A percentile compares a stretch with the other conserved stretches of the same genome.
Evolutionary conservation across 2,113 vertebrate species (phyloP).

Genomic region (Apeltes quadracus): DNA sequence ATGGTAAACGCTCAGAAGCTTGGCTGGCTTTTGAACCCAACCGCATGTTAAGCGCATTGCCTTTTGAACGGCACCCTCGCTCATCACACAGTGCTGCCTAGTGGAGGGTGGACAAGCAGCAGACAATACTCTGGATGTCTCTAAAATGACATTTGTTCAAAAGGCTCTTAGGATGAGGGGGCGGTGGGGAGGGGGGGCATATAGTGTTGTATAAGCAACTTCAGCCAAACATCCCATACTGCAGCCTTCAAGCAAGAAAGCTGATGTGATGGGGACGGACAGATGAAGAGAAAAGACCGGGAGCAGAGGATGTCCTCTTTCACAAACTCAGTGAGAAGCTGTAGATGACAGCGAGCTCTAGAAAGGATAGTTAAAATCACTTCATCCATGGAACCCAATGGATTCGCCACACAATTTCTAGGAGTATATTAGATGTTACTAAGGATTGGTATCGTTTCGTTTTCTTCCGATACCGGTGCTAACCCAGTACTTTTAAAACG

Average conservation of each 20-base stretch:
- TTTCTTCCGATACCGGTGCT: no score
- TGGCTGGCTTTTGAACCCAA: no score
- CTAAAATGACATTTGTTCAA: slow-evolving; percentile 4
- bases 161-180: neutral
- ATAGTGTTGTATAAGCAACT: slow-evolving; percentile 42
- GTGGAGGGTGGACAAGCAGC: neutral
- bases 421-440: no score
- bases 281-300: neutral
- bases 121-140: neutral
- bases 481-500: no score
- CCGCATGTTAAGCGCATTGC: no score
- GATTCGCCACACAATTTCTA: no score
- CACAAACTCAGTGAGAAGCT: neutral
- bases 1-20: slow-evolving; percentile 4
- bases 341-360: slow-evolving; percentile 8
- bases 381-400: neutral
- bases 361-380: neutral
- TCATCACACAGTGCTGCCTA: neutral
- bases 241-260: slow-evolving; percentile 2
- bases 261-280: slow-evolving; percentile 10
- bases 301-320: slow-evolving; percentile 8
- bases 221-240: slow-evolving; percentile 1
- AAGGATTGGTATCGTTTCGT: no score
- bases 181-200: no score
- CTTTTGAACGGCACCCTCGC: no score